Percentiles rank a stretch among this genome's conserved stretches.
Conservation (phyloP, 2,113 vertebrate genomes). For the Maccullochella peelii region DNA sequence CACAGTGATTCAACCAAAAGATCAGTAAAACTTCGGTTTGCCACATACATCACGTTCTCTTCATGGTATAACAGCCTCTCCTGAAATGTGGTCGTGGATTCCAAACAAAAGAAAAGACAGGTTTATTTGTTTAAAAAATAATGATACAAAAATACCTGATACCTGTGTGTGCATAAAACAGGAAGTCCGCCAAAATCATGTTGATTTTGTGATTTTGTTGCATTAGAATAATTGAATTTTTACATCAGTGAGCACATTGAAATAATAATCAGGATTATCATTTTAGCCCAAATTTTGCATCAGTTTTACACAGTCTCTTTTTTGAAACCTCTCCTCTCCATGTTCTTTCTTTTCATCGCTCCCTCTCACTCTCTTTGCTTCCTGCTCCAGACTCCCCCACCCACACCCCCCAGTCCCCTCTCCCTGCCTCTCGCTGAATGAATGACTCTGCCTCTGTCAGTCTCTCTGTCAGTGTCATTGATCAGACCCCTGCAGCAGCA, state of each 20-base stretch:
- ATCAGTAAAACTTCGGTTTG: neutral
- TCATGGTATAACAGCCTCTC: neutral
- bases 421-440: slow-evolving; percentile 48
- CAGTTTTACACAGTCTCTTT: neutral
- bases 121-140: neutral
- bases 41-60: too few relatives aligned
- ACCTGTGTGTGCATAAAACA: too few relatives aligned
- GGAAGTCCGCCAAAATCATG: too few relatives aligned
- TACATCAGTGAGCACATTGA: neutral
- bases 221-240: neutral
- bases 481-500: slow-evolving; percentile 70
- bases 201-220: neutral
- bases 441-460: slow-evolving; percentile 69
- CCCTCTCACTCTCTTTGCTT: slow-evolving; percentile 22
- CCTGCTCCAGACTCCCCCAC: slow-evolving; percentile 26
- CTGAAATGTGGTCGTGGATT: neutral
- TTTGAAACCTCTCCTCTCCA: neutral
- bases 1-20: neutral
- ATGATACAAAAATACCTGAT: too few relatives aligned
- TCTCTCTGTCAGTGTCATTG: slow-evolving; percentile 75
- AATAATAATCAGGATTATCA: neutral
- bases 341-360: slow-evolving; percentile 10
- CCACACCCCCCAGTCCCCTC: neutral
- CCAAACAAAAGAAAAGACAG: neutral
- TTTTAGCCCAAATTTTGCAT: neutral